Evolutionary conservation across 2,113 vertebrate species (phyloP).

Genomic region (Triplophysa rosa): DNA sequence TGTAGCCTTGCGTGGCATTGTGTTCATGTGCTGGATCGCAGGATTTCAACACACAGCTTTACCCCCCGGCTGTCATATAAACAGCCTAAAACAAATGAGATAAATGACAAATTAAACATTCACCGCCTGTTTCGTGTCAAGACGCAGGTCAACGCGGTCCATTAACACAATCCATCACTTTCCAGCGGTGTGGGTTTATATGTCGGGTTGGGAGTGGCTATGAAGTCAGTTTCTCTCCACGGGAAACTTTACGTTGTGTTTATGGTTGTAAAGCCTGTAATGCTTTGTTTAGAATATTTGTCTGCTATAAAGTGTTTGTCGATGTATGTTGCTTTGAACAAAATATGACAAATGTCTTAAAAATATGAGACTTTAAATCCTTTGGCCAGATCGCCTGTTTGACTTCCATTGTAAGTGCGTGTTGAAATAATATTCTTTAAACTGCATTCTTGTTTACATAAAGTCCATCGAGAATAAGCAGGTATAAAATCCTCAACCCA

Average conservation of each 20-base stretch:
- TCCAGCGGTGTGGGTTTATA: conserved; percentile 1
- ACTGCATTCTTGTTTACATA: not conserved
- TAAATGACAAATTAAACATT: not conserved
- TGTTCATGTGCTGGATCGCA: not conserved
- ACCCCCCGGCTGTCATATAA: not conserved
- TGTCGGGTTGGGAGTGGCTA: conserved; percentile 10
- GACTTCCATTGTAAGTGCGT: too few relatives aligned
- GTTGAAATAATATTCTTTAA: not conserved
- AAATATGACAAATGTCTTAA: too few relatives aligned
- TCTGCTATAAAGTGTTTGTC: not conserved
- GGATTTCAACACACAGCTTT: not conserved
- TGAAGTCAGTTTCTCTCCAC: not conserved
- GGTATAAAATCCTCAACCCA: not conserved
- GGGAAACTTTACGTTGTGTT: conserved; percentile 16
- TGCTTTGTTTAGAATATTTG: not conserved
- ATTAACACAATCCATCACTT: conserved; percentile 13
- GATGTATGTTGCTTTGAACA: not conserved
- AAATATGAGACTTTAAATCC: too few relatives aligned
- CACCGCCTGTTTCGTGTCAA: not conserved
- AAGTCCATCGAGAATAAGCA: not conserved
- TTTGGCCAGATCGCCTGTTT: too few relatives aligned
- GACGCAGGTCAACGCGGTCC: not conserved
- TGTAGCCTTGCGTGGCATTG: not conserved
- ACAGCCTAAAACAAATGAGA: conserved; percentile 5
- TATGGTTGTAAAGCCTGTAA: conserved; percentile 5